These are phyloP conservation scores for Heliopora coerulea DNA, from an alignment of 92 coral and sea anemone genomes.

Conservation along the genomic window DNA sequence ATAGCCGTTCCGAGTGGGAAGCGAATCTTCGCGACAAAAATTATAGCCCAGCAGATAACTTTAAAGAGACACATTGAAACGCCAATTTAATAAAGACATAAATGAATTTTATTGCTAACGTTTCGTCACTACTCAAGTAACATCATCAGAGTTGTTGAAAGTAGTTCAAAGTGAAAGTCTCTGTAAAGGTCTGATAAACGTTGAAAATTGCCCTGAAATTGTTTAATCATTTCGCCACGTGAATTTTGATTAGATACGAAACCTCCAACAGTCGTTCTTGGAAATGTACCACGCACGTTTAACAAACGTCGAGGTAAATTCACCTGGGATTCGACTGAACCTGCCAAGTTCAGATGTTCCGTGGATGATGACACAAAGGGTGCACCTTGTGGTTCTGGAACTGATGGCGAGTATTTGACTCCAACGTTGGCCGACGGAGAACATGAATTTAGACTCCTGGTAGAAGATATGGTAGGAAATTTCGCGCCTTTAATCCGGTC, in stretches of 20 bases:
- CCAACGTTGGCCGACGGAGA: conserved; percentile 36
- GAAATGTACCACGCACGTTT: neutral
- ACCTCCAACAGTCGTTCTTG: conserved; percentile 19
- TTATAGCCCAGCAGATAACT: no score
- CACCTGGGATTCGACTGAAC: conserved; percentile 28
- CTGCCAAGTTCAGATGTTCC: conserved; percentile 13
- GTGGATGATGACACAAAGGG: conserved; percentile 8
- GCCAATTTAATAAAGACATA: no score
- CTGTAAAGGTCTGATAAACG: no score
- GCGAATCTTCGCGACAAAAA: no score
- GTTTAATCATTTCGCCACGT: neutral
- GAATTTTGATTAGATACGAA: conserved; percentile 4
- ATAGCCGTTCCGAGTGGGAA: no score
- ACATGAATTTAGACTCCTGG: conserved; percentile 30
- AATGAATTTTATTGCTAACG: no score
- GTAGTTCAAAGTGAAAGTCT: no score
- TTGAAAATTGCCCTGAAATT: no score
- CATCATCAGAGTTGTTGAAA: no score
- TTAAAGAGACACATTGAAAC: no score
- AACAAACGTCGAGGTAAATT: conserved; percentile 6
- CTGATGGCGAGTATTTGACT: conserved; percentile 23
- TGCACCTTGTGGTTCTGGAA: conserved; percentile 23
- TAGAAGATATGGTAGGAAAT: conserved; percentile 32
- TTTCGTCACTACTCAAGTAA: no score
- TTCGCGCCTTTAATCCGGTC: conserved; percentile 26